Evolutionary conservation across 2,113 vertebrate species (phyloP).

Genomic region (Phaethornis superciliosus): DNA sequence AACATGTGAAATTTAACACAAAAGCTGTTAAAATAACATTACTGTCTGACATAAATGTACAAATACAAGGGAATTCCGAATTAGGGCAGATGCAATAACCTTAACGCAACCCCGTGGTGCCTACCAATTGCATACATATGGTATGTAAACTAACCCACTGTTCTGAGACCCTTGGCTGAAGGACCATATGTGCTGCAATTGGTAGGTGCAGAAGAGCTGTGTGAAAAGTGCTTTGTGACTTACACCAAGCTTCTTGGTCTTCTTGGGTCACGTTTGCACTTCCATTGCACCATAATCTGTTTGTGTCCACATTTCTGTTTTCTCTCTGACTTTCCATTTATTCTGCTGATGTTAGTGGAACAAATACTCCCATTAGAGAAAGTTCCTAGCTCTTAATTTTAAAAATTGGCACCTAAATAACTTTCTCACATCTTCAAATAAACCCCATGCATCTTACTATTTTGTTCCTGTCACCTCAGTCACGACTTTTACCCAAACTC

Average conservation of each 20-base stretch:
- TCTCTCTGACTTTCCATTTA: not conserved
- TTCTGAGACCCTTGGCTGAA: constrained; percentile 49
- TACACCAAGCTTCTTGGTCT: constrained; percentile 24
- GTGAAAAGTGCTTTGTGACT: constrained; percentile 24
- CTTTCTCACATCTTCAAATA: not conserved
- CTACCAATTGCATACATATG: constrained; percentile 52
- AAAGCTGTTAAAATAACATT: constrained; percentile 67
- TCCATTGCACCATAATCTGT: not conserved
- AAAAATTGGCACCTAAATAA: constrained; percentile 3
- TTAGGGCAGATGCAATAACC: constrained; percentile 48
- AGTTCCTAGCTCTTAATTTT: not conserved
- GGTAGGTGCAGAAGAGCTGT: constrained; percentile 1
- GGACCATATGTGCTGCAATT: constrained; percentile 42
- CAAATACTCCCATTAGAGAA: not conserved
- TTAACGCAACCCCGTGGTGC: constrained; percentile 37
- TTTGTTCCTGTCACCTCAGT: not conserved
- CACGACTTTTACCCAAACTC: not conserved
- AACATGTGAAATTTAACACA: constrained; percentile 61
- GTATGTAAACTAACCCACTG: constrained; percentile 47
- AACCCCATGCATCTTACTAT: not conserved
- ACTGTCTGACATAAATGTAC: constrained; percentile 34
- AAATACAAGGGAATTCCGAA: constrained; percentile 57
- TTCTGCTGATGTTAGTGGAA: not conserved
- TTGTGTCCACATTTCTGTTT: not conserved
- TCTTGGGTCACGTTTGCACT: constrained; percentile 14